phyloP scores from a whole-genome alignment of 2,797 vertebrate species.

The Erpetoichthys calabaricus region DNA sequence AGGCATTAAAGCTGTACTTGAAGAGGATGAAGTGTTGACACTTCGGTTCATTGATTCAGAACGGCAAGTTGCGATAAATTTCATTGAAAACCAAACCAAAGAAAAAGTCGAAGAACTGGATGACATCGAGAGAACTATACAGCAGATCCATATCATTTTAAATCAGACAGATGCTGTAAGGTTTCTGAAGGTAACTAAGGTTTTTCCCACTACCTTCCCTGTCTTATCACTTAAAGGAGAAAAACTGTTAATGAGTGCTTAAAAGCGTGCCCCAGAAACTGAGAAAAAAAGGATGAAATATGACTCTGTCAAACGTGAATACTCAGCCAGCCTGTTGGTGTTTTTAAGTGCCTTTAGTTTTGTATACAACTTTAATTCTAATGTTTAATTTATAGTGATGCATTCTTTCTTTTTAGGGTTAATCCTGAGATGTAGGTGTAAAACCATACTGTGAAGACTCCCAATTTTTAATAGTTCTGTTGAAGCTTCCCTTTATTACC shows the following conservation, averaged over 20 bases:
- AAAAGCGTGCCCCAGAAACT: no score
- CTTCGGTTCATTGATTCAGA: slow-evolving; percentile 16
- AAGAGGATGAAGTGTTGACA: slow-evolving; percentile 17
- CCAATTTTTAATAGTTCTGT: no score
- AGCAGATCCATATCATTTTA: slow-evolving; percentile 12
- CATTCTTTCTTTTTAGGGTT: no score
- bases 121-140: slow-evolving; percentile 13
- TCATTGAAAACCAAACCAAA: slow-evolving; percentile 19
- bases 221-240: slow-evolving; percentile 12
- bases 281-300: no score
- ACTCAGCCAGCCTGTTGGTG: no score
- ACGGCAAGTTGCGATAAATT: slow-evolving; percentile 13
- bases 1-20: slow-evolving; percentile 20
- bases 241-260: slow-evolving; percentile 11
- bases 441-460: no score
- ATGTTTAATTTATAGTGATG: no score
- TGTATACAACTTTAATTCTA: no score
- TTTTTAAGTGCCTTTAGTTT: no score
- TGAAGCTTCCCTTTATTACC: no score
- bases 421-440: no score
- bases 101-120: slow-evolving; percentile 13
- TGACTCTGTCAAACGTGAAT: no score
- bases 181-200: slow-evolving; percentile 18
- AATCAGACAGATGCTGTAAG: slow-evolving; percentile 7
- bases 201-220: background rate